Percentiles rank a stretch among this genome's conserved stretches.
Evolutionary conservation across 2,797 vertebrate genomes (phyloP).

Genomic region (Momotus momota): DNA sequence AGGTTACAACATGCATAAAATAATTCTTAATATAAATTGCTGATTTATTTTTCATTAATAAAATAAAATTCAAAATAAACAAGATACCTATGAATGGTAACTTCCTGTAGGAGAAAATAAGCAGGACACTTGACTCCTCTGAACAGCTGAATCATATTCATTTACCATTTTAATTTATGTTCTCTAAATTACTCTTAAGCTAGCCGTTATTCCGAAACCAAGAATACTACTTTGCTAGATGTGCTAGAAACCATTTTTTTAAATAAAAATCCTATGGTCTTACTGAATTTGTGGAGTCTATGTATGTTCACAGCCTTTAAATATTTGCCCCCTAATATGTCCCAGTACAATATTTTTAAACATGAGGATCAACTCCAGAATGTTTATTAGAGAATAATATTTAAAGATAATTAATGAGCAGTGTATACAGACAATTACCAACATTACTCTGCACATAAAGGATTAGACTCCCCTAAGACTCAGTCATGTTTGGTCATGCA

Average conservation of each 20-base stretch:
- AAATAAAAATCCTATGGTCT: not conserved
- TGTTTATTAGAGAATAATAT: not conserved
- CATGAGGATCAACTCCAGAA: not conserved
- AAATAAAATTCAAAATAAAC: slow-evolving; percentile 13
- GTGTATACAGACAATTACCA: not conserved
- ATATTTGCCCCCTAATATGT: not conserved
- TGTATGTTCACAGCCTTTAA: not conserved
- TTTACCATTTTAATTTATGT: not conserved
- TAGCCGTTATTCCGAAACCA: not conserved
- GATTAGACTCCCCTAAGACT: not conserved
- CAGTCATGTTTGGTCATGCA: not conserved
- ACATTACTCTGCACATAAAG: not conserved
- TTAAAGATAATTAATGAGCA: not conserved
- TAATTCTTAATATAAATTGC: not conserved
- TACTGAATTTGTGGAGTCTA: not conserved
- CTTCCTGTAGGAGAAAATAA: not conserved
- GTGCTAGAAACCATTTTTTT: not conserved
- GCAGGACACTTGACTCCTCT: not conserved
- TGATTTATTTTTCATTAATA: not conserved
- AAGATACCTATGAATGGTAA: not conserved
- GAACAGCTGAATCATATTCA: slow-evolving; percentile 13
- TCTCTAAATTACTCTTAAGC: not conserved
- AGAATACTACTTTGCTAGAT: slow-evolving; percentile 16
- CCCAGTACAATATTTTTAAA: not conserved
- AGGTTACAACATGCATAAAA: not conserved